These are phyloP conservation scores for Papilio polyxenes DNA, from an alignment of 1,140 invertebrate species.

Conservation along the genomic window DNA sequence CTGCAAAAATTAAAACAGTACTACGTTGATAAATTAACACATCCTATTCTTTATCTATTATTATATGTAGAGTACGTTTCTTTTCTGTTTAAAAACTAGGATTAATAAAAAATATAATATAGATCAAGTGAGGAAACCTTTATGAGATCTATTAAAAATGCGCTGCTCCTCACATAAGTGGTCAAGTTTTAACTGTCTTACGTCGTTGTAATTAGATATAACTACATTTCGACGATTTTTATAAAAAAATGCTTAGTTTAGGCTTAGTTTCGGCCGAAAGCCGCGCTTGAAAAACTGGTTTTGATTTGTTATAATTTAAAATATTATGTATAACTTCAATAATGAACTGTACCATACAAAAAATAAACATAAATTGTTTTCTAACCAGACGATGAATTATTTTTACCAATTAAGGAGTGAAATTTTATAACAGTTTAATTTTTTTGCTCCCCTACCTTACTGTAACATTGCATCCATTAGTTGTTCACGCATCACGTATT, in stretches of 20 bases:
- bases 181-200: too few relatives aligned
- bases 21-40: not conserved
- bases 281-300: not conserved
- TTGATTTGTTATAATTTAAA: not conserved
- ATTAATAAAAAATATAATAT: too few relatives aligned
- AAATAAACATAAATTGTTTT: not conserved
- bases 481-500: conserved; percentile 25
- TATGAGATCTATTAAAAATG: too few relatives aligned
- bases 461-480: conserved; percentile 6
- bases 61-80: not conserved
- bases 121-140: too few relatives aligned
- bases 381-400: conserved; percentile 9
- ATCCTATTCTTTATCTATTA: not conserved
- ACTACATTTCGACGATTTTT: too few relatives aligned
- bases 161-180: too few relatives aligned
- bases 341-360: too few relatives aligned
- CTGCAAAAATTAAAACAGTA: conserved; percentile 1
- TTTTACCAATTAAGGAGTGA: not conserved
- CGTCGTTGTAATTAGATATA: too few relatives aligned
- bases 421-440: not conserved
- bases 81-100: too few relatives aligned
- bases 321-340: too few relatives aligned
- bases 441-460: not conserved
- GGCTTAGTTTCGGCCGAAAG: not conserved
- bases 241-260: too few relatives aligned